phyloP scores from a whole-genome alignment of 1,140 invertebrate species.

The Caenorhabditis tropicalis region DNA sequence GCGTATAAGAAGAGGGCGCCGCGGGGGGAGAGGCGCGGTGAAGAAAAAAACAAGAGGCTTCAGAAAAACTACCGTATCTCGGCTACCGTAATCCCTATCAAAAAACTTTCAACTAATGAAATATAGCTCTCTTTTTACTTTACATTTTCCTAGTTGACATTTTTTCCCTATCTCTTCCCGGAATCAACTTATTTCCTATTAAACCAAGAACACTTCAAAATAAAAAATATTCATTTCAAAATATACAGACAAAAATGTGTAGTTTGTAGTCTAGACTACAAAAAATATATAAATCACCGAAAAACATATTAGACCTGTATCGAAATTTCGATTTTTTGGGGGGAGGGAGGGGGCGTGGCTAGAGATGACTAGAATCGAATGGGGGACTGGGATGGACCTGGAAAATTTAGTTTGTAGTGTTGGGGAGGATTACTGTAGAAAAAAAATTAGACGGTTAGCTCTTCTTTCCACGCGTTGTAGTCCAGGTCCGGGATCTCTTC shows the following conservation, averaged over 20 bases:
- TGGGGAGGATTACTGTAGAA: neutral
- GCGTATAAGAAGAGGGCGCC: neutral
- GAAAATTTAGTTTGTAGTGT: too few relatives aligned
- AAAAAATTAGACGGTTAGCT: slow-evolving; percentile 31
- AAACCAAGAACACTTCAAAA: neutral
- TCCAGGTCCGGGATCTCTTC: slow-evolving; percentile 54
- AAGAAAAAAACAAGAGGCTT: too few relatives aligned
- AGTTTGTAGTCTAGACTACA: neutral
- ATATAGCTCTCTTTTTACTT: too few relatives aligned
- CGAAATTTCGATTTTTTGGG: slow-evolving; percentile 23
- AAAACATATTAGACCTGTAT: slow-evolving; percentile 45
- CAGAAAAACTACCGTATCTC: too few relatives aligned
- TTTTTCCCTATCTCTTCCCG: too few relatives aligned
- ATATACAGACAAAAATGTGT: slow-evolving; percentile 4
- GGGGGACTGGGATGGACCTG: neutral
- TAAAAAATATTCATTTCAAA: neutral
- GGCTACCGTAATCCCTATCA: too few relatives aligned
- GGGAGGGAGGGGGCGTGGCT: neutral
- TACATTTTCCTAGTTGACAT: too few relatives aligned
- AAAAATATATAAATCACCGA: slow-evolving; percentile 9
- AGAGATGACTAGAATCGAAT: slow-evolving; percentile 14
- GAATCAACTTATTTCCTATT: too few relatives aligned
- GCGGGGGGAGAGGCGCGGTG: neutral
- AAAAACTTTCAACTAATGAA: too few relatives aligned
- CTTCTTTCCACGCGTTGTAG: slow-evolving; percentile 57